Evolutionary conservation across 2,888 invertebrate genomes (phyloP).

Genomic region (Erebia aethiops): DNA sequence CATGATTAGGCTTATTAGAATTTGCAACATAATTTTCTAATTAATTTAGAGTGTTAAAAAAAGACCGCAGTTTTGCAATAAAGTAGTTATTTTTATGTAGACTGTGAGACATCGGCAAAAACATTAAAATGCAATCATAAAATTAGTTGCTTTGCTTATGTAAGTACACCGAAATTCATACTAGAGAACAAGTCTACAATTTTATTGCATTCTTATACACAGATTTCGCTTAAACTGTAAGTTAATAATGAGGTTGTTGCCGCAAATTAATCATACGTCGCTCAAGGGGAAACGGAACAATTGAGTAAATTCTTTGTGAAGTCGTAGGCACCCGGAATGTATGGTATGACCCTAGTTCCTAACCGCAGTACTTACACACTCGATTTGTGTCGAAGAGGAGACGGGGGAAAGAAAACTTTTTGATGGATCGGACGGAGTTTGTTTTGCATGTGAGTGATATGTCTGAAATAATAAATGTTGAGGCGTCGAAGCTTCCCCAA

Average conservation of each 20-base stretch:
- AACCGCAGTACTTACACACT: conserved; percentile 79
- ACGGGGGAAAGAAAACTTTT: conserved; percentile 68
- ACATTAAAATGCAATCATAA: background rate
- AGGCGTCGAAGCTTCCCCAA: conserved; percentile 79
- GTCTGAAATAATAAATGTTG: conserved; percentile 84
- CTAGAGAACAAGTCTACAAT: background rate
- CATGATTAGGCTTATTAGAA: too few species aligned
- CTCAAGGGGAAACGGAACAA: conserved; percentile 27
- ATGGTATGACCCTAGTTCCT: conserved; percentile 43
- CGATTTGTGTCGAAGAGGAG: conserved; percentile 70
- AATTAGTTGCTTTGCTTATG: background rate
- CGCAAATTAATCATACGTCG: conserved; percentile 38
- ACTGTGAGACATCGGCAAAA: background rate
- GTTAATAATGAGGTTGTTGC: conserved; percentile 33
- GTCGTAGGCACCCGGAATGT: conserved; percentile 28
- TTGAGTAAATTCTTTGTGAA: conserved; percentile 34
- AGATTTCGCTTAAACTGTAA: conserved; percentile 15
- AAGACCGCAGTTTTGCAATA: background rate
- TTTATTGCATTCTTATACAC: conserved; percentile 8
- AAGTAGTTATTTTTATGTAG: background rate
- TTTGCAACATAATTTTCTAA: background rate
- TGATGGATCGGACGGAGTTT: conserved; percentile 83
- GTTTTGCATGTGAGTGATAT: conserved; percentile 84
- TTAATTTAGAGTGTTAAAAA: background rate
- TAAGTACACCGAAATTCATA: background rate